Evolutionary conservation across 2,888 invertebrate species (phyloP), one percentile per base, ranked within the genome.

Genomic region (Torymus auratus): DNA sequence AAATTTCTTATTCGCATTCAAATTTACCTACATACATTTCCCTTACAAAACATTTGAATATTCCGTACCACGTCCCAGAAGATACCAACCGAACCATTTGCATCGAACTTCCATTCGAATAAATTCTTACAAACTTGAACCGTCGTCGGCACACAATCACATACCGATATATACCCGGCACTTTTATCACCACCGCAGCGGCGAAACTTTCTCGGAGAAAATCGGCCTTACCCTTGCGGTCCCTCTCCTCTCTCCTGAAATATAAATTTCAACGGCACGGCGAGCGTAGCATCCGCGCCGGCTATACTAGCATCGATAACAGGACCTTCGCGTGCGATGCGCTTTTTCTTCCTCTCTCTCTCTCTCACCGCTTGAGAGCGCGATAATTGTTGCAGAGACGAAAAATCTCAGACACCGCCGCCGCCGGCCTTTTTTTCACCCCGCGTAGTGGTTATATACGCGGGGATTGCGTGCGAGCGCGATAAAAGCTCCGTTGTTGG

Each of bases 301-400:
- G 50, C 28, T n/a, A n/a, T n/a, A n/a, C n/a, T 20, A 15, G 62
- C 67, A 55, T 61, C 76, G 76, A 80, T 80, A 76, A 77, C 80
- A 80, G 72, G 72, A 80, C 68, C 76, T 75, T 80, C 72, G 80
- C 80, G 80, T 76, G 80, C 64, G 70, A 77, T 71, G n/a, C 52
- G 17, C 23, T 41, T 28, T n/a, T 76, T 41, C 55, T 58, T 64
- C 58, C 10, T 20, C 53, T 20, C 11, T 12, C n/a, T 28, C 53
- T 52, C 12, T 2, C 20, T 23, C 14, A 20, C 13, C 52, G 68
- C 61, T 23, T 20, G 17, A 65, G 58, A 70, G 65, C 77, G 62
- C 60, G 70, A 76, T 80, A 80, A 80, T 80, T 80, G 76, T 76
- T 76, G 20, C 65, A 20, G 20, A 52, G 41, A 72, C 62, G 64